Base-by-base conservation (phyloP, 2,113 vertebrate genomes). In the Marmota monax region DNA sequence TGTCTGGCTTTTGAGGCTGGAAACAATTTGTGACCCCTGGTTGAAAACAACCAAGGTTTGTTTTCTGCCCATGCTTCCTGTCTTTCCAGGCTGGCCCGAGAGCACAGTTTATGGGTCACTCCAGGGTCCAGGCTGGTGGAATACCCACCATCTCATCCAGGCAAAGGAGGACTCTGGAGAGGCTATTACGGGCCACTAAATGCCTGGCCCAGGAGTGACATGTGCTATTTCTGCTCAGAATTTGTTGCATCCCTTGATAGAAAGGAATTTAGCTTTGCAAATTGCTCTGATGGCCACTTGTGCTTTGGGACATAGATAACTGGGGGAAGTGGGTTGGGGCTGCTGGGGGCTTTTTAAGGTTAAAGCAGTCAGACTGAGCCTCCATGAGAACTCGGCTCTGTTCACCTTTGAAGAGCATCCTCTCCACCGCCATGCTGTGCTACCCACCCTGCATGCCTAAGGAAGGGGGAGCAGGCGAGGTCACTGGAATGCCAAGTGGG, bases 161-260 rank as follows among this genome's bases (percentile, higher is more conserved):
- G 61, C 25, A 12, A 73, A 86, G 69, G 63, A 74, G 39, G 23
- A 34, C 77, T n/a, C 53, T 84, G 20, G 8, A 78, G 32, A 29
- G 5, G 72, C 83, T 76, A 32, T 27, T 56, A 2, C 4, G 11
- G 12, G 42, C 2, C 1, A 45, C 34, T 42, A 22, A 63, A 39
- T 32, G 48, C 17, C 45, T 67, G 70, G 48, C 14, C 25, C 25
- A 4, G 29, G 56, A 92, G 39, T 39, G 77, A 51, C 42, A 63
- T 23, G 39, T 48, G 80, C 84, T 56, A 18, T 82, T 77, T 97
- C 45, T 92, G 67, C 45, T 96, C 7, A 58, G 69, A 94, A 92
- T 88, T 37, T 63, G 58, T 83, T 39, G 18, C 11, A 13, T 4
- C 42, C 34, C 61, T 23, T 63, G 80, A 45, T 0, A 72, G 70